phyloP scores from a whole-genome alignment of 92 coral and sea anemone species.

The Pocillopora meandrina region DNA sequence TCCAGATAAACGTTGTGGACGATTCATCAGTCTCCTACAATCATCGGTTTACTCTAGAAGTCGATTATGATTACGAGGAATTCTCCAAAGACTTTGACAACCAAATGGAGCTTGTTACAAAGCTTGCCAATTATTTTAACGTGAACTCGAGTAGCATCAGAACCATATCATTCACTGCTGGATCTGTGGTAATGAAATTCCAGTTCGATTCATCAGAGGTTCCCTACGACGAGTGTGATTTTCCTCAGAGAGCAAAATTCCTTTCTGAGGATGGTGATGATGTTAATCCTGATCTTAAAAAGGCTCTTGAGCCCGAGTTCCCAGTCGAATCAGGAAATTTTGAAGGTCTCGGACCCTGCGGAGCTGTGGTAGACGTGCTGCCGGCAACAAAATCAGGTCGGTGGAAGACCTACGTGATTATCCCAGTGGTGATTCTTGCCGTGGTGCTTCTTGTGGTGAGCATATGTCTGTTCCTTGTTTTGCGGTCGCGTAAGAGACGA shows the following conservation, averaged over 20 bases:
- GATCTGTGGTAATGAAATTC: constrained; percentile 51
- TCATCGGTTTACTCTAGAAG: constrained; percentile 44
- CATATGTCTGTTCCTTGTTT: constrained; percentile 62
- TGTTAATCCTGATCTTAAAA: constrained; percentile 58
- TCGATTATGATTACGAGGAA: constrained; percentile 31
- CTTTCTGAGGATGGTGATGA: constrained; percentile 50
- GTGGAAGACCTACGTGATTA: constrained; percentile 89
- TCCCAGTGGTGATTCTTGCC: constrained; percentile 84
- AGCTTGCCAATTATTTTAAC: constrained; percentile 64
- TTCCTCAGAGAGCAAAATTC: constrained; percentile 21
- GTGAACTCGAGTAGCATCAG: constrained; percentile 56
- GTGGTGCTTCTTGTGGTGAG: constrained; percentile 79
- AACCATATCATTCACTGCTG: constrained; percentile 42
- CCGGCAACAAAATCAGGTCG: constrained; percentile 51
- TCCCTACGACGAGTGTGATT: constrained; percentile 56
- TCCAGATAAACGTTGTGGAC: constrained; percentile 48
- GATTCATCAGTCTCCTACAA: constrained; percentile 33
- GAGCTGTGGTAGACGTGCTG: constrained; percentile 35
- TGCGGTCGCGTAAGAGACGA: constrained; percentile 78
- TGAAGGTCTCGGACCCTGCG: constrained; percentile 60
- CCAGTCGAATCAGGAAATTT: constrained; percentile 63
- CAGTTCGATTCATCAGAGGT: constrained; percentile 61
- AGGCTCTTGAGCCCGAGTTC: constrained; percentile 68
- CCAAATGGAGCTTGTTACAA: constrained; percentile 55
- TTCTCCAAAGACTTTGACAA: constrained; percentile 62